These are phyloP conservation scores for Callaeas wilsoni DNA, from an alignment of 2,113 vertebrate genomes.

Conservation along the genomic window DNA sequence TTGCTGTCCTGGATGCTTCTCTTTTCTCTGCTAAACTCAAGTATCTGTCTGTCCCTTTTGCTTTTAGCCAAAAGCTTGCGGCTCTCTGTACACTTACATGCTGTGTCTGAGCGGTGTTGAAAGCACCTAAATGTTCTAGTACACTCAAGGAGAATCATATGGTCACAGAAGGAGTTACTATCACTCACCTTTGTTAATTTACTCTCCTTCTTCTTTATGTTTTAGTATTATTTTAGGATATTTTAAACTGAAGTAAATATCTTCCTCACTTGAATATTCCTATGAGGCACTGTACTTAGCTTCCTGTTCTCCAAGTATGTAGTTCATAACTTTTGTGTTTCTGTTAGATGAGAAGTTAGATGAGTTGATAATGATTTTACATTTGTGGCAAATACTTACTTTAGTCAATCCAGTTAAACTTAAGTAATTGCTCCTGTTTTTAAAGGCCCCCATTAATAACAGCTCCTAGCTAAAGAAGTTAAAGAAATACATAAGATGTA, in stretches of 20 bases:
- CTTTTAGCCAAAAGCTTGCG: not conserved
- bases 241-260: not conserved
- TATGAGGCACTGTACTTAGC: not conserved
- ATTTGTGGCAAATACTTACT: not conserved
- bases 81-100: not conserved
- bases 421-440: not conserved
- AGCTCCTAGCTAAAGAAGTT: not conserved
- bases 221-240: not conserved
- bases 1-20: rapidly evolving
- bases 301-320: not conserved
- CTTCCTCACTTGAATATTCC: not conserved
- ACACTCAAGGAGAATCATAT: not conserved
- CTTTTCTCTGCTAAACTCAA: not conserved
- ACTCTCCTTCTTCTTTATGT: not conserved
- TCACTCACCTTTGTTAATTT: not conserved
- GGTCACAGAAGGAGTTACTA: not conserved
- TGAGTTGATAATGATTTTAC: not conserved
- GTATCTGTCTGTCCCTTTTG: not conserved
- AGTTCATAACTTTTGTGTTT: not conserved
- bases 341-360: not conserved
- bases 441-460: not conserved
- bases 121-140: not conserved
- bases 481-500: not conserved
- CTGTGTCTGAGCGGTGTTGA: not conserved
- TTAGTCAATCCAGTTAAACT: not conserved